Conservation (phyloP, 2,888 invertebrate species). For the Anagyrus pseudococci region DNA sequence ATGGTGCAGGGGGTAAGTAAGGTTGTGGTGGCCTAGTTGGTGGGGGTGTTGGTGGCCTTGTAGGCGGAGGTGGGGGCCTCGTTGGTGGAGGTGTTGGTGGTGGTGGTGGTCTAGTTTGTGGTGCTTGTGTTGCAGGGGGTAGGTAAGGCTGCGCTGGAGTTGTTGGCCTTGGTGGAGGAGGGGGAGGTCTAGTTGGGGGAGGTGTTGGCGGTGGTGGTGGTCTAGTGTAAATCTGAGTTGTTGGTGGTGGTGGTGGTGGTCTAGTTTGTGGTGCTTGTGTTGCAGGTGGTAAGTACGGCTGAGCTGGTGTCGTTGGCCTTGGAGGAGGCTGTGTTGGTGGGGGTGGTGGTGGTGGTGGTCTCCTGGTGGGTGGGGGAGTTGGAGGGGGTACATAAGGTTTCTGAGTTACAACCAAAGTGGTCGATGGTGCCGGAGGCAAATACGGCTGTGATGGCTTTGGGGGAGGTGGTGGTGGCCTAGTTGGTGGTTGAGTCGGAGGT, state of each 20-base stretch:
- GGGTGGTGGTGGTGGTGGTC: conserved; percentile 47
- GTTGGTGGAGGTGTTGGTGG: conserved; percentile 30
- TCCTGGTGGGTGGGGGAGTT: conserved; percentile 47
- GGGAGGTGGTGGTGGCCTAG: conserved; percentile 37
- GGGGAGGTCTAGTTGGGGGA: conserved; percentile 34
- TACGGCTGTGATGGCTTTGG: conserved; percentile 9
- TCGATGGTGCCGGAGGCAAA: too few species aligned
- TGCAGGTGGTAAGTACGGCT: conserved; percentile 38
- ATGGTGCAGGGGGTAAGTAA: conserved; percentile 23
- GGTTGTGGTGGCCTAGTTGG: conserved; percentile 16
- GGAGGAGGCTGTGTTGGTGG: conserved; percentile 43
- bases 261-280: conserved; percentile 31
- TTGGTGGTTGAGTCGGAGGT: conserved; percentile 43
- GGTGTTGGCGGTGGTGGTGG: conserved; percentile 34
- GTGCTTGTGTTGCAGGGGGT: conserved; percentile 35
- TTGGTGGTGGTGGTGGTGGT: conserved; percentile 38
- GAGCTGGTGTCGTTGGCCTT: conserved; percentile 13
- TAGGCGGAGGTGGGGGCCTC: not conserved
- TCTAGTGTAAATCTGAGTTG: conserved; percentile 38
- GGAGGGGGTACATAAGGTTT: conserved; percentile 40
- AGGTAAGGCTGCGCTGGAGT: conserved; percentile 28
- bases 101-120: conserved; percentile 38
- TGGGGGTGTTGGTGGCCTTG: conserved; percentile 37
- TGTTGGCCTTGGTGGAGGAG: conserved; percentile 35
- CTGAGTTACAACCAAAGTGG: conserved; percentile 4